These are phyloP conservation scores for Melanotaenia pygmaea DNA, from an alignment of 2,797 vertebrate genomes.

Conservation along the genomic window DNA sequence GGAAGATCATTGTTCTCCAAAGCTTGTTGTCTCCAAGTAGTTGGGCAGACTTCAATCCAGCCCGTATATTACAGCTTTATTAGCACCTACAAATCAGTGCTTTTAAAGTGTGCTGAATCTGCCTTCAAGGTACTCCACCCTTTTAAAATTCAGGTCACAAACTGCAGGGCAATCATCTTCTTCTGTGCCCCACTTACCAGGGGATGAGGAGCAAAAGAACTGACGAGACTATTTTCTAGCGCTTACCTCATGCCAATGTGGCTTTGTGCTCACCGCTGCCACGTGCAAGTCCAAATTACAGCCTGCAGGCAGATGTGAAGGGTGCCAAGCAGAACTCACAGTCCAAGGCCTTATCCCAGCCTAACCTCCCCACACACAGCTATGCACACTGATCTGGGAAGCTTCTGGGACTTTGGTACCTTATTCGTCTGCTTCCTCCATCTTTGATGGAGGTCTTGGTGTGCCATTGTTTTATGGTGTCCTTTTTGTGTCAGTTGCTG, in stretches of 20 bases:
- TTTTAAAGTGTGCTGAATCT: conserved; percentile 44
- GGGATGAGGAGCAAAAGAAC: conserved; percentile 59
- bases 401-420: conserved; percentile 37
- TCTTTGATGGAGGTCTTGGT: conserved; percentile 62
- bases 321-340: conserved; percentile 61
- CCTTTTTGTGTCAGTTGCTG: conserved; percentile 24
- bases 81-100: conserved; percentile 53
- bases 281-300: conserved; percentile 83
- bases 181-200: conserved; percentile 53
- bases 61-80: conserved; percentile 60
- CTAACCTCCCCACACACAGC: conserved; percentile 51
- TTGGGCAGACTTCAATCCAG: conserved; percentile 47
- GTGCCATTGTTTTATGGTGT: conserved; percentile 40
- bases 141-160: conserved; percentile 64
- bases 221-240: conserved; percentile 79
- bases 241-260: conserved; percentile 79
- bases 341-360: conserved; percentile 55
- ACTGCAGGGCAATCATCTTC: conserved; percentile 47
- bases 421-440: conserved; percentile 28
- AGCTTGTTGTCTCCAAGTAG: conserved; percentile 41
- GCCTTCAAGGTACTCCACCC: conserved; percentile 52
- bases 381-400: conserved; percentile 38
- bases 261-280: conserved; percentile 78
- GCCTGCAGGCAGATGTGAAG: conserved; percentile 73
- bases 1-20: conserved; percentile 37